Conservation (phyloP, 2,888 invertebrate species). For the Papilio protenor region DNA sequence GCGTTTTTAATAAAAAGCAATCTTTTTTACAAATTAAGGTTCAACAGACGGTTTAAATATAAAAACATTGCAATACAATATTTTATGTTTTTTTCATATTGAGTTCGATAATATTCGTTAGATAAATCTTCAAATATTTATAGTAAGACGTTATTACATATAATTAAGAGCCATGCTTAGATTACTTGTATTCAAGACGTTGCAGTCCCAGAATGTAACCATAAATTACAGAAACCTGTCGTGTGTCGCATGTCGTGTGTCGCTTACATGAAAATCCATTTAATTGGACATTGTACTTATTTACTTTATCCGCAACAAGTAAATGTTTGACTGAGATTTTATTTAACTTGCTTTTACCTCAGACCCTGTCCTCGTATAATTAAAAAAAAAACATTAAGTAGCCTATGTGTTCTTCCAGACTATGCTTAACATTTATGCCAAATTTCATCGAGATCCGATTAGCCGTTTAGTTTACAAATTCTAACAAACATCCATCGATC, state of each 20-base stretch:
- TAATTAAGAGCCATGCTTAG: neutral
- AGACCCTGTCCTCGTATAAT: neutral
- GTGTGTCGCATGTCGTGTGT: neutral
- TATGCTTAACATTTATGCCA: neutral
- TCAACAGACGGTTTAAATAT: too few relatives aligned
- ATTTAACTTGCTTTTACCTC: neutral
- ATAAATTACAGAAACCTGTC: conserved; percentile 14
- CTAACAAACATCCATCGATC: neutral
- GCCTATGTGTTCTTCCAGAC: neutral
- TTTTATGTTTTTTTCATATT: too few relatives aligned
- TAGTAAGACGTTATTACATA: neutral
- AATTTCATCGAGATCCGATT: neutral
- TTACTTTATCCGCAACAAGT: neutral
- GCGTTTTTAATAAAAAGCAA: too few relatives aligned
- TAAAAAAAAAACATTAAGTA: neutral
- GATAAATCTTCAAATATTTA: neutral
- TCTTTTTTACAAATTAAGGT: too few relatives aligned
- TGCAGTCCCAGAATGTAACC: conserved; percentile 7
- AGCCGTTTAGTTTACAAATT: neutral
- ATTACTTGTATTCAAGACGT: neutral
- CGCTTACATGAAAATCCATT: neutral
- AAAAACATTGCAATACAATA: too few relatives aligned
- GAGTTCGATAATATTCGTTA: neutral
- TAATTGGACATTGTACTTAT: conserved; percentile 7
- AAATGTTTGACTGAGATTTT: neutral